Percentiles rank a stretch among this genome's conserved stretches.
Evolutionary conservation across 2,113 vertebrate genomes (phyloP).

Genomic region (Phocoena sinus): DNA sequence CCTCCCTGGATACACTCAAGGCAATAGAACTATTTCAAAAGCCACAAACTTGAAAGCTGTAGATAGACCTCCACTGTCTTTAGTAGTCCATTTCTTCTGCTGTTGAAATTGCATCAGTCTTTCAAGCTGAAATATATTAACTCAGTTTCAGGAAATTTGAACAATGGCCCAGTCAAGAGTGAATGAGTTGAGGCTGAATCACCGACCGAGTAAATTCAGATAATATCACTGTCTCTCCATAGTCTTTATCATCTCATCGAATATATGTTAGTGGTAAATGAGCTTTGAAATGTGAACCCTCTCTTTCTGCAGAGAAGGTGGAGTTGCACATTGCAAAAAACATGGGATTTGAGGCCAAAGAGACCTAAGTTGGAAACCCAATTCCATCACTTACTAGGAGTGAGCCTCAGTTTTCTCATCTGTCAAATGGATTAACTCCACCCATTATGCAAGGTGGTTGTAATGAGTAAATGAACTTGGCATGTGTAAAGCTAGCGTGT

Average conservation of each 20-base stretch:
- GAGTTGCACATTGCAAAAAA: too few relatives aligned
- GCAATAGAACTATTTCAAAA: neutral
- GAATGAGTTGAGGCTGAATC: neutral
- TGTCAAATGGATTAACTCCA: neutral
- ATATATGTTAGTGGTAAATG: neutral
- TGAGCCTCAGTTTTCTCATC: neutral
- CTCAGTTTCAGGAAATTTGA: neutral
- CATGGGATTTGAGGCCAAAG: too few relatives aligned
- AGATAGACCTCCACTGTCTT: neutral
- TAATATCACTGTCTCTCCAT: neutral
- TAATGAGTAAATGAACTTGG: neutral
- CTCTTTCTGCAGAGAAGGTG: neutral
- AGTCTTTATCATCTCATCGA: neutral
- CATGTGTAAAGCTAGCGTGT: neutral
- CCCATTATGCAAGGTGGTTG: neutral
- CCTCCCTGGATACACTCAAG: neutral
- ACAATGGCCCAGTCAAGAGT: neutral
- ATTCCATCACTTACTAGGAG: neutral
- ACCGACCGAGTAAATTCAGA: neutral
- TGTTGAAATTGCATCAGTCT: neutral
- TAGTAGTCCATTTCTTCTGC: neutral
- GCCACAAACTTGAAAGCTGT: neutral
- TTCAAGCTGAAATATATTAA: neutral
- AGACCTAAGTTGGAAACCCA: too few relatives aligned
- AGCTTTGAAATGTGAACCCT: neutral